Evolutionary conservation across 2,888 invertebrate genomes (phyloP).

Genomic region (Aethes cnicana): DNA sequence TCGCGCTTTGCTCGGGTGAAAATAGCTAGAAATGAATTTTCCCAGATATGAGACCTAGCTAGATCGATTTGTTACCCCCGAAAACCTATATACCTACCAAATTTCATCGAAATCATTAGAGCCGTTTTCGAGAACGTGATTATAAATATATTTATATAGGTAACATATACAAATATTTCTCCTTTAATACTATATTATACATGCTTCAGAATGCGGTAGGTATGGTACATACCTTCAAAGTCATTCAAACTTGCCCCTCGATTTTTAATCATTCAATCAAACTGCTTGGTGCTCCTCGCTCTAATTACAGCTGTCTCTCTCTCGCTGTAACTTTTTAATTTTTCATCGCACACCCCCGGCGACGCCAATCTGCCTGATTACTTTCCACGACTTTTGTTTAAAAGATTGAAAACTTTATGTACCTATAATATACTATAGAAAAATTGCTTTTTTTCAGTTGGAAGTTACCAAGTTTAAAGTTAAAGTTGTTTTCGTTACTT

Average conservation of each 20-base stretch:
- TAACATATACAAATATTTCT: no score
- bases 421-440: not conserved
- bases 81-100: no score
- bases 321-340: conserved; percentile 29
- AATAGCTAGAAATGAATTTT: no score
- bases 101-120: no score
- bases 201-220: no score
- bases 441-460: conserved; percentile 2
- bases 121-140: no score
- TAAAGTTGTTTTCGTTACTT: not conserved
- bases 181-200: no score
- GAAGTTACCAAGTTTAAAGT: not conserved
- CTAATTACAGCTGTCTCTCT: conserved; percentile 24
- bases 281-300: conserved; percentile 2
- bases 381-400: conserved; percentile 27
- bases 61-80: no score
- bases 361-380: conserved; percentile 30
- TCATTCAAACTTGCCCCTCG: not conserved
- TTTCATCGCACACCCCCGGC: conserved; percentile 20
- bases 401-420: conserved; percentile 28
- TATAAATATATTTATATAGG: no score
- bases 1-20: no score
- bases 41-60: no score
- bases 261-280: conserved; percentile 26
- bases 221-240: no score